These are phyloP conservation scores for Amphipyra tragopoginis DNA, from an alignment of 2,888 invertebrate species.

Conservation along the genomic window DNA sequence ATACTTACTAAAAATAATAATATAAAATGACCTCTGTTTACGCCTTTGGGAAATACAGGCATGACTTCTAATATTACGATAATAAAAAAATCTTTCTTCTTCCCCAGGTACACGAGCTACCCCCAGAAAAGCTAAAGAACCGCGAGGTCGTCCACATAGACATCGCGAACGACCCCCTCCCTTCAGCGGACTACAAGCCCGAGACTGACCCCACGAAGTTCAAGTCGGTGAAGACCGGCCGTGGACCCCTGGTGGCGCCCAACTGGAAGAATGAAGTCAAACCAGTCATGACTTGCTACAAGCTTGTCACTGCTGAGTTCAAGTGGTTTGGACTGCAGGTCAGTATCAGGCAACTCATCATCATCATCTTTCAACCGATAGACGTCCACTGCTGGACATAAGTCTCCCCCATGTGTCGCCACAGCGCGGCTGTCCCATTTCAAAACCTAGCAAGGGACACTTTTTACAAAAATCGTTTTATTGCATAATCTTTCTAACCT, in stretches of 20 bases:
- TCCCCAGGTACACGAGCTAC: constrained; percentile 96
- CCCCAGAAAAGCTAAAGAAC: constrained; percentile 96
- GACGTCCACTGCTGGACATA: no score
- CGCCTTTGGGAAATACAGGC: background rate
- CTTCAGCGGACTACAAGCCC: constrained; percentile 95
- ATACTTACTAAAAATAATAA: no score
- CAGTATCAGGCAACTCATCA: constrained; percentile 41
- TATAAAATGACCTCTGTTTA: no score
- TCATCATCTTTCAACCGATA: background rate
- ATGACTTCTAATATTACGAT: no score
- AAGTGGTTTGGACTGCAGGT: constrained; percentile 99
- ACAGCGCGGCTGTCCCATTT: no score
- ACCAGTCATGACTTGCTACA: constrained; percentile 99
- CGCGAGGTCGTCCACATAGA: constrained; percentile 98
- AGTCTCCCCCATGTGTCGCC: no score
- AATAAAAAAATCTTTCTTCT: background rate
- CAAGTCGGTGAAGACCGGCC: constrained; percentile 97
- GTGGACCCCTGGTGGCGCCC: constrained; percentile 95
- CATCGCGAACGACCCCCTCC: constrained; percentile 97
- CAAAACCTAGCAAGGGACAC: no score
- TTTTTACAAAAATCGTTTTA: no score
- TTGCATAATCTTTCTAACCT: no score
- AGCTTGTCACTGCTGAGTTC: constrained; percentile 98
- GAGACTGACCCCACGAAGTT: constrained; percentile 92
- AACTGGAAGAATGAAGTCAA: constrained; percentile 94